phyloP scores from a whole-genome alignment of 2,888 invertebrate species.

The Sturmia bella region DNA sequence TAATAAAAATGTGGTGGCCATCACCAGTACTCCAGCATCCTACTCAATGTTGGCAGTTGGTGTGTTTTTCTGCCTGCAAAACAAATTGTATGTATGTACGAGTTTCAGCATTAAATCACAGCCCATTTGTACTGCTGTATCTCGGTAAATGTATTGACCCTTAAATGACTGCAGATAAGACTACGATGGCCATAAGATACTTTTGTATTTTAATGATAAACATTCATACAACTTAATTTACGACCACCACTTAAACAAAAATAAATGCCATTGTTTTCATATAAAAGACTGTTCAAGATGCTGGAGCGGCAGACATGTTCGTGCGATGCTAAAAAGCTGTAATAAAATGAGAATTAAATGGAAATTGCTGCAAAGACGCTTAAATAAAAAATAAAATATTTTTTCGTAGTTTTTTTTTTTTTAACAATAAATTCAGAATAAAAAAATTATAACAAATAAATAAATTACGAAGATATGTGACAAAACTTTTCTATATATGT shows the following conservation, averaged over 20 bases:
- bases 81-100: too few species aligned
- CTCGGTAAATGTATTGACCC: conserved; percentile 16
- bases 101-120: conserved; percentile 26
- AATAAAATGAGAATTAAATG: conserved; percentile 4
- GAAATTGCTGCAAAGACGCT: neutral
- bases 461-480: too few species aligned
- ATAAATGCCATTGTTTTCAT: neutral
- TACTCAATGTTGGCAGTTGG: too few species aligned
- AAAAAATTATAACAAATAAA: too few species aligned
- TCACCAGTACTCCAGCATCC: conserved; percentile 7
- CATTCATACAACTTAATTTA: conserved; percentile 1
- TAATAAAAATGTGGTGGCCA: neutral
- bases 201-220: neutral
- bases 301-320: neutral
- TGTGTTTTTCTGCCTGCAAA: neutral
- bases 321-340: neutral
- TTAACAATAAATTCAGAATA: too few species aligned
- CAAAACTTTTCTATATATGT: too few species aligned
- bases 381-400: neutral
- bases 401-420: too few species aligned
- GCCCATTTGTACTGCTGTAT: too few species aligned
- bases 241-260: neutral
- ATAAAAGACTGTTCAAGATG: neutral
- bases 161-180: conserved; percentile 39
- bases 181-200: conserved; percentile 17